A percentile compares a stretch with the other conserved stretches of the same genome.
phyloP scores from a whole-genome alignment of 2,113 vertebrate species.

The Tragulus kanchil region DNA sequence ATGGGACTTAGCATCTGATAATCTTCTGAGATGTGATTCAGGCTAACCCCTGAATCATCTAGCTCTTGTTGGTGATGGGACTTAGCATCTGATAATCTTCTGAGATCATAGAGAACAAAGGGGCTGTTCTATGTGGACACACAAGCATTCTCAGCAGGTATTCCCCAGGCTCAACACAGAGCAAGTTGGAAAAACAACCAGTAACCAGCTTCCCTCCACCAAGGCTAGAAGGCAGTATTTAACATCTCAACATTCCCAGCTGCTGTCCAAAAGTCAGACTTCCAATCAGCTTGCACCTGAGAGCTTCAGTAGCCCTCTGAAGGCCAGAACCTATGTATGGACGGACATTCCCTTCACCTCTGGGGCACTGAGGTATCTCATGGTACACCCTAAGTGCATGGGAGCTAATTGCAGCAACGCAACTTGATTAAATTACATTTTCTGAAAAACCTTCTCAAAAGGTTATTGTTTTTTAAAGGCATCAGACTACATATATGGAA shows the following conservation, averaged over 20 bases:
- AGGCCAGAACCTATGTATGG: not conserved
- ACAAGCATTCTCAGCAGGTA: not conserved
- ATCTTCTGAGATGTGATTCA: too few species aligned
- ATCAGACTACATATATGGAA: not conserved
- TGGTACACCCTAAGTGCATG: not conserved
- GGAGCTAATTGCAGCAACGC: not conserved
- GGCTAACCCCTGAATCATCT: not conserved
- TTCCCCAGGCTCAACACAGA: not conserved
- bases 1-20: not conserved
- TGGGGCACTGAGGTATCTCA: not conserved
- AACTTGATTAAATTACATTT: not conserved
- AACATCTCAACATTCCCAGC: not conserved
- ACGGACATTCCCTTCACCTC: not conserved
- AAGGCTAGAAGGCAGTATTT: not conserved
- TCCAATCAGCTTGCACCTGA: not conserved
- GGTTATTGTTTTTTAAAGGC: not conserved
- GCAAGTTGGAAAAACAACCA: not conserved
- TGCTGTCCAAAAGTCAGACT: not conserved
- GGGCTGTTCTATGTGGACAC: not conserved
- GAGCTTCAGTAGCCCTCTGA: not conserved
- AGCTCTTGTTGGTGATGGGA: not conserved
- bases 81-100: not conserved
- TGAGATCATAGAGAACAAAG: not conserved
- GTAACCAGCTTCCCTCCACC: not conserved
- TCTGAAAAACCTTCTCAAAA: not conserved